phyloP scores from a whole-genome alignment of 2,888 invertebrate species.

The Xylota segnis region DNA sequence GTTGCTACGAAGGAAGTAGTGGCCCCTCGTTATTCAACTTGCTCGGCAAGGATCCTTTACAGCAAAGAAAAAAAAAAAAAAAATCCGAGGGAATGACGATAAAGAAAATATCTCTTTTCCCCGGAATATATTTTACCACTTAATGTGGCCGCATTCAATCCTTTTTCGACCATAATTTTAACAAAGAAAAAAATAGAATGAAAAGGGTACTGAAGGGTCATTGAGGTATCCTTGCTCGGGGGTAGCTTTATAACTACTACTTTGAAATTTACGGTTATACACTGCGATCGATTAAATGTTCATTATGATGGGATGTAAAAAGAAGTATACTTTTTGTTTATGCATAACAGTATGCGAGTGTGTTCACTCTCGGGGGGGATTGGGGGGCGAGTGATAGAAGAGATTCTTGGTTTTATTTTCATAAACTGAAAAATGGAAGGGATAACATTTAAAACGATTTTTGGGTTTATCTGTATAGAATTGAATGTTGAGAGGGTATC shows the following conservation, averaged over 20 bases:
- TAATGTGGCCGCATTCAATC: constrained; percentile 60
- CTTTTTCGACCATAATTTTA: constrained; percentile 55
- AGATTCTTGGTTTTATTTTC: constrained; percentile 1
- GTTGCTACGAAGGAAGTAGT: constrained; percentile 25
- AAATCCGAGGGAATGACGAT: constrained; percentile 21
- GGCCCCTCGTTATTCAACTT: constrained; percentile 35
- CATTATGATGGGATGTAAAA: constrained; percentile 37
- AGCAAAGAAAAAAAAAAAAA: no score
- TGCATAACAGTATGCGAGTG: neutral
- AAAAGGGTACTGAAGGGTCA: constrained; percentile 42
- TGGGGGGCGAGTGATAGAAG: neutral
- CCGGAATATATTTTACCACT: constrained; percentile 45
- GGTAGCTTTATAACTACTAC: constrained; percentile 54
- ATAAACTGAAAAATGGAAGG: neutral
- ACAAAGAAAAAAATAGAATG: constrained; percentile 28
- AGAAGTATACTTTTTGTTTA: constrained; percentile 9
- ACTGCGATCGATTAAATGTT: constrained; percentile 56
- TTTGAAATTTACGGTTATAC: constrained; percentile 59
- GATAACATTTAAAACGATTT: constrained; percentile 8
- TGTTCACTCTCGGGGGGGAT: neutral
- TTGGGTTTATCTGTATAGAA: neutral
- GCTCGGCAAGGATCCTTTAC: constrained; percentile 17
- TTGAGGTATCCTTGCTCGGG: constrained; percentile 44
- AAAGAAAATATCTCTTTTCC: constrained; percentile 39
- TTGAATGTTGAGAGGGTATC: neutral